These are phyloP conservation scores for Pseudomyrmex concolor DNA, from an alignment of 1,140 invertebrate species.

Conservation along the genomic window DNA sequence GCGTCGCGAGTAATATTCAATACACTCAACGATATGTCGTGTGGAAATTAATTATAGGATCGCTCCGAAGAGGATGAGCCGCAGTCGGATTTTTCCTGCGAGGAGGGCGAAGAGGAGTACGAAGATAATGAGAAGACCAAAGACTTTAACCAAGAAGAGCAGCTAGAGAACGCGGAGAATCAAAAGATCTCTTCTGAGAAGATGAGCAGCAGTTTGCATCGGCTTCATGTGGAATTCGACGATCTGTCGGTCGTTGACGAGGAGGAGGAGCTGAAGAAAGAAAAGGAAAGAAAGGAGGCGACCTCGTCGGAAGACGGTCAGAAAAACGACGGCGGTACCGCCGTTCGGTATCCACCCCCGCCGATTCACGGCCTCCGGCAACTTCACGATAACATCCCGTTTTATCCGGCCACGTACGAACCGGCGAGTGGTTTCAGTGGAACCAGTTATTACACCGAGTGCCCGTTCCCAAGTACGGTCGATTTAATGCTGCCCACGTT, in stretches of 20 bases:
- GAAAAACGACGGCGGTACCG: conserved; percentile 22
- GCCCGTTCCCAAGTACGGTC: conserved; percentile 73
- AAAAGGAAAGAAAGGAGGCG: conserved; percentile 72
- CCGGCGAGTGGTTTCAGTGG: conserved; percentile 31
- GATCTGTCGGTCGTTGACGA: conserved; percentile 91
- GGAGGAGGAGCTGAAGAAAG: conserved; percentile 85
- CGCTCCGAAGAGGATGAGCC: conserved; percentile 79
- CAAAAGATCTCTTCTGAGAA: conserved; percentile 80
- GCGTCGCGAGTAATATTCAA: neutral
- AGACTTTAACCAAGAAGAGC: conserved; percentile 74
- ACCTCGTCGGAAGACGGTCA: conserved; percentile 34
- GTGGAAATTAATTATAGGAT: conserved; percentile 79
- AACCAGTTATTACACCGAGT: conserved; percentile 72
- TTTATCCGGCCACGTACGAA: conserved; percentile 67
- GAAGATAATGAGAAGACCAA: conserved; percentile 73
- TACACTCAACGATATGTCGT: neutral
- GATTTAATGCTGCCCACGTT: conserved; percentile 62
- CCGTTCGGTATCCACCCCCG: conserved; percentile 12
- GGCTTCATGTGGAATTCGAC: conserved; percentile 88
- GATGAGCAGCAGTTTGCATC: conserved; percentile 73
- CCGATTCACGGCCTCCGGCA: conserved; percentile 48
- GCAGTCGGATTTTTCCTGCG: conserved; percentile 76
- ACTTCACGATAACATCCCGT: conserved; percentile 69
- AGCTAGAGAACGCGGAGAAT: conserved; percentile 81
- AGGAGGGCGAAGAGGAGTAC: conserved; percentile 75